phyloP scores from a whole-genome alignment of 2,113 vertebrate species.

The Lucifuga dentata region DNA sequence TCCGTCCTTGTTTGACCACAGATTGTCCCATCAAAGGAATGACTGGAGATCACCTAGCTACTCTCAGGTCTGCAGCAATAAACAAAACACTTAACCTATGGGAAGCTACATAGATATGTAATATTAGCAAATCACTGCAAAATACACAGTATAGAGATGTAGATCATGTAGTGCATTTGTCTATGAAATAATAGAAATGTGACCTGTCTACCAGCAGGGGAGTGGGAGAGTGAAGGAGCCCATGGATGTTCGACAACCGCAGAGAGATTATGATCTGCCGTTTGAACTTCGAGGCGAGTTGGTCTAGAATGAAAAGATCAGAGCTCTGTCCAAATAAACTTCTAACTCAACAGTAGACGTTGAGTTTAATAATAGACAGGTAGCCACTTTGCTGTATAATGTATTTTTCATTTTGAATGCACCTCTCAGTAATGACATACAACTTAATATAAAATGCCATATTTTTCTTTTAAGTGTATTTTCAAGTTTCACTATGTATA shows the following conservation, averaged over 20 bases:
- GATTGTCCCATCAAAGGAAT: constrained; percentile 26
- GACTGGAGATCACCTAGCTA: constrained; percentile 35
- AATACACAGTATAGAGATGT: not conserved
- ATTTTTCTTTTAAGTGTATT: constrained; percentile 11
- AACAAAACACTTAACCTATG: not conserved
- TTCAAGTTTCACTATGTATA: not conserved
- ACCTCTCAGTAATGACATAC: not conserved
- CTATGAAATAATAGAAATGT: not conserved
- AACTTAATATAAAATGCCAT: not conserved
- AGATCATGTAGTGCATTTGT: not conserved
- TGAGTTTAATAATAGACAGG: constrained; percentile 3
- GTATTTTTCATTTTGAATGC: constrained; percentile 19
- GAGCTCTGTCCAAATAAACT: not conserved
- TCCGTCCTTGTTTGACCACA: constrained; percentile 28
- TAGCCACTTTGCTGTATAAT: not conserved
- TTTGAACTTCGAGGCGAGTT: constrained; percentile 87
- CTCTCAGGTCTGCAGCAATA: constrained; percentile 60
- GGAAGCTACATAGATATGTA: not conserved
- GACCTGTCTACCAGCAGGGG: constrained; percentile 59
- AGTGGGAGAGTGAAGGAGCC: constrained; percentile 55
- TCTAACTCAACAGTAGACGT: not conserved
- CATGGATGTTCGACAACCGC: constrained; percentile 47
- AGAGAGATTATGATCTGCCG: constrained; percentile 73
- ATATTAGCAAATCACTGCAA: no score
- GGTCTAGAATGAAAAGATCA: constrained; percentile 73